Evolutionary conservation across 2,113 vertebrate genomes (phyloP), one percentile per base, ranked within the genome.

Genomic region (Pollachius pollachius): DNA sequence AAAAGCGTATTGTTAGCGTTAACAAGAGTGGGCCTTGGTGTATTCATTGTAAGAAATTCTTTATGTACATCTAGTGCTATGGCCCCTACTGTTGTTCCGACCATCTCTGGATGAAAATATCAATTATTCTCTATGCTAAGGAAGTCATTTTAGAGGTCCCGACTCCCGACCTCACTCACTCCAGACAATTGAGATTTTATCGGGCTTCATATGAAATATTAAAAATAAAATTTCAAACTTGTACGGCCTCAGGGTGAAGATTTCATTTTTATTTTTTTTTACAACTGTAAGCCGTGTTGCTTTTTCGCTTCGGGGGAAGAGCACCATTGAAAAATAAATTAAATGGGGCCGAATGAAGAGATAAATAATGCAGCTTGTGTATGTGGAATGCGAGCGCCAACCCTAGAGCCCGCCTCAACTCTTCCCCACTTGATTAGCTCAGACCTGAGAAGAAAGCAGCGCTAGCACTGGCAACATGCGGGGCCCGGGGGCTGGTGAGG

Each of bases 311-410:
- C 19, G 72, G 80, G 77, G 41, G 62, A 84, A 65, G 77, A 87
- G 77, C 73, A 78, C 73, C 80, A 81, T 91, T 90, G 87, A 87
- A 90, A 91, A 90, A 90, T 89, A 87, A 90, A 91, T 90, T 85
- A 91, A 91, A 85, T 81, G 75, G 79, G 74, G 78, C 71, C 30
- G 79, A 89, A 89, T 90, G 81, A 81, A 84, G 87, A 84, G 85
- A 88, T 92, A 89, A 93, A 91, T 92, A 88, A 91, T 92, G 89
- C 83, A 90, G 75, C 60, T 75, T 74, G 81, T 72, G 80, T 81
- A 81, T 79, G 76, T 88, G 75, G 84, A 86, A 84, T 87, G 86
- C 74, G 65, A 74, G 70, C 73, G 72, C 72, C 78, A 83, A 82
- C 81, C 87, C 82, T 81, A 78, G 81, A 85, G 86, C 81, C 81